Evolutionary conservation across 2,888 invertebrate genomes (phyloP), one percentile per base, ranked within the genome.

Genomic region (Drosophila monieri): DNA sequence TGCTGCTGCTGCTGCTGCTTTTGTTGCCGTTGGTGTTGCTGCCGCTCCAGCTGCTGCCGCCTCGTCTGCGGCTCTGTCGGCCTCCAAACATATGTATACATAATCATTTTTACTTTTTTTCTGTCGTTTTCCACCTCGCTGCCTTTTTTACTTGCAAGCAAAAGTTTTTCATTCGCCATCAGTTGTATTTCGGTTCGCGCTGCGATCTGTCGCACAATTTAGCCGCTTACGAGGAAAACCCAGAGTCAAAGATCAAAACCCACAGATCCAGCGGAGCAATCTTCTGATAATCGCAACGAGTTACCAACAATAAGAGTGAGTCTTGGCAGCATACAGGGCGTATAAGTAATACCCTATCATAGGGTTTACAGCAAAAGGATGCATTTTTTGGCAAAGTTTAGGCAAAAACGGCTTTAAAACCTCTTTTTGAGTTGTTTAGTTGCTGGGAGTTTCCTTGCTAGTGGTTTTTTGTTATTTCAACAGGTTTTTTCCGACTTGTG

Each of bases 101-200:
- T 88, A 84, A 85, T 83, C 80, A 80, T 87, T 84, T 81, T 84
- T 77, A 73, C 78, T 78, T 78, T 83, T 41, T 79, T 83, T 83
- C 72, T 57, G 86, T 76, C 74, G 88, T 87, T 83, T 81, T 83
- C 81, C 81, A 83, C 85, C 87, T 67, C 78, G 88, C 69, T 81
- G 83, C 67, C 35, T 87, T 77, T 88, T 84, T 90, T 88, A 90
- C 90, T 80, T 90, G 85, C 78, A 78, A 86, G 85, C 89, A 79
- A 89, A 87, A 88, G 89, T 89, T 90, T 90, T 90, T 89, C 89
- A 90, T 87, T 89, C 90, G 80, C 88, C 78, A 88, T 90, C 90
- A 90, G 90, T 90, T 88, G 89, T 81, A 86, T 84, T 88, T 89
- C 88, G 90, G 90, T 90, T 80, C 89, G 90, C 85, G 88, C 76